Evolutionary conservation across 1,140 invertebrate species (phyloP), one percentile per base, ranked within the genome.

Genomic region (Saccostrea glomerata): DNA sequence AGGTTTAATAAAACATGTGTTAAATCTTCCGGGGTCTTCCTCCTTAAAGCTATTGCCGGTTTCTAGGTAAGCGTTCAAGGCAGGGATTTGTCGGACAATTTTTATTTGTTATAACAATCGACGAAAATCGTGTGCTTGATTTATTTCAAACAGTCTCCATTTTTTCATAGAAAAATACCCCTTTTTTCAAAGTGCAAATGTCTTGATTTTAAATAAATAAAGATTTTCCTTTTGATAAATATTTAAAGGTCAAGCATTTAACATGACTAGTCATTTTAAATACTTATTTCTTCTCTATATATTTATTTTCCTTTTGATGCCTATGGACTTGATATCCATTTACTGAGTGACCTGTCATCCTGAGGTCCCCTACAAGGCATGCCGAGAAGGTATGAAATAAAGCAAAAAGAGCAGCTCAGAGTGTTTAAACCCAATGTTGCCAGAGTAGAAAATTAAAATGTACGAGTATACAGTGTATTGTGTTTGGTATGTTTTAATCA

Each of bases 1-100:
- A 9, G 70, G 9, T 36, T 77, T 77, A 77, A 77, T 77, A 77
- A 77, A 77, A 77, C 25, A 36, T 36, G 70, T 77, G 25, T 77
- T 77, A 77, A 77, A 77, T 36, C 70, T 36, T 30, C 30, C 11
- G 25, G 70, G 25, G 25, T 12, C 5, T 36, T 36, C 13, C 25
- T 77, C 4, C 30, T 63, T 63, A 63, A 15, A 63, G n/a, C 17
- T 6, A 20, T 20, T 63, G 58, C 58, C 6, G 15, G 58, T 63
- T 63, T 63, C 58, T 20, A 63, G 58, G 58, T 63, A 63, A n/a
- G 58, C 13, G 13, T 20, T 47, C 15, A 63, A 63, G n/a, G n/a
- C 15, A n/a, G 15, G n/a, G 15, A 20, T n/a, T 20, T 63, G n/a
- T 17, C 15, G 17, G n/a, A 63, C n/a, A 20, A 63, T 20, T 20